Evolutionary conservation across 2,888 invertebrate genomes (phyloP).

Genomic region (Drosophila algonquin): DNA sequence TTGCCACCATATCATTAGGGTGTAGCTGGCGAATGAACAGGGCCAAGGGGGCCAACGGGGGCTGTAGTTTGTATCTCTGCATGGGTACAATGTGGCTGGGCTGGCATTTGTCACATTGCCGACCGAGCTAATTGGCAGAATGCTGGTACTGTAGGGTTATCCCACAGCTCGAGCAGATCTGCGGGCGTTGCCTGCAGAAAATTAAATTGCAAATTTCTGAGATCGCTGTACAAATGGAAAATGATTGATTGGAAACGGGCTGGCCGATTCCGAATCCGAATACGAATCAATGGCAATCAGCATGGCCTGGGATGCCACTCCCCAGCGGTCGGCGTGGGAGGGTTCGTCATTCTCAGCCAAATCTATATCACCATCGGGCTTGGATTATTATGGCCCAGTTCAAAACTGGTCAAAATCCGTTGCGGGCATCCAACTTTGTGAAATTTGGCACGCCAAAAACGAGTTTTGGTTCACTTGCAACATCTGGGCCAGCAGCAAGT

Average conservation of each 20-base stretch:
- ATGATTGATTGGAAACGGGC: constrained; percentile 67
- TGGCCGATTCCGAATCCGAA: constrained; percentile 1
- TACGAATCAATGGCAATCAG: constrained; percentile 26
- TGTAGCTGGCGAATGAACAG: constrained; percentile 47
- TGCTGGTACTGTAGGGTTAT: constrained; percentile 39
- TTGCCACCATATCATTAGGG: constrained; percentile 66
- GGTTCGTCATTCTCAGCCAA: constrained; percentile 31
- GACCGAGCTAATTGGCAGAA: constrained; percentile 53
- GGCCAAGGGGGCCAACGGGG: not conserved
- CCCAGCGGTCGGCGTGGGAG: constrained; percentile 27
- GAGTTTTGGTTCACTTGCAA: constrained; percentile 70
- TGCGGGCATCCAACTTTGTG: constrained; percentile 53
- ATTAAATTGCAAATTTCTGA: constrained; percentile 56
- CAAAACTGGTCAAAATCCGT: constrained; percentile 34
- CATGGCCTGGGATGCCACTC: constrained; percentile 51
- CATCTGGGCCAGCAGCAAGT: constrained; percentile 46
- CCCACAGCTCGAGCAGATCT: constrained; percentile 23
- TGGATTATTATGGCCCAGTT: constrained; percentile 19
- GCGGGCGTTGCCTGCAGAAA: constrained; percentile 41
- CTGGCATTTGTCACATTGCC: constrained; percentile 50
- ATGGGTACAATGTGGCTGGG: constrained; percentile 1
- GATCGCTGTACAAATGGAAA: constrained; percentile 10
- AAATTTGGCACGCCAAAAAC: constrained; percentile 71
- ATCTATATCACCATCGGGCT: constrained; percentile 14
- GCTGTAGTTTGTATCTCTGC: constrained; percentile 26